Conservation (phyloP, 2,113 vertebrate species). For the Percopsis transmontana region DNA sequence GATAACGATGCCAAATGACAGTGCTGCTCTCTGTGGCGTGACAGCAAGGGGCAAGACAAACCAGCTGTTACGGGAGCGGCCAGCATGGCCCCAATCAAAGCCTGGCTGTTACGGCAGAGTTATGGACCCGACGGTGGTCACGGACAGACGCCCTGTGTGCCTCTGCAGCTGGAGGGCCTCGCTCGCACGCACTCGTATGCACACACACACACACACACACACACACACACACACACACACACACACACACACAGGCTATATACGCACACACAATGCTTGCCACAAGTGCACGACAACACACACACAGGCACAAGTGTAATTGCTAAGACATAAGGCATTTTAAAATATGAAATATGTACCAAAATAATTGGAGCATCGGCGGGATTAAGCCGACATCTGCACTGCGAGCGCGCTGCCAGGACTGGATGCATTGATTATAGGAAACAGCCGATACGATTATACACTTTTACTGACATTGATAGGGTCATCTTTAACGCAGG, state of each 20-base stretch:
- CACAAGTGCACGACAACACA: neutral
- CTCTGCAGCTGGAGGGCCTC: conserved; percentile 9
- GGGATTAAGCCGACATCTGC: neutral
- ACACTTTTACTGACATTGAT: neutral
- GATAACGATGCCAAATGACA: conserved; percentile 62
- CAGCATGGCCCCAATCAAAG: conserved; percentile 45
- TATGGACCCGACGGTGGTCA: conserved; percentile 35
- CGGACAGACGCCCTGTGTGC: conserved; percentile 39
- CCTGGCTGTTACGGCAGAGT: conserved; percentile 37
- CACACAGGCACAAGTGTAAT: neutral
- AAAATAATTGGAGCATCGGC: neutral
- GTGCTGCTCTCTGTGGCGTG: conserved; percentile 55
- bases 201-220: conserved; percentile 1
- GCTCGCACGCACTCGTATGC: conserved; percentile 4
- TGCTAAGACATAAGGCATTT: neutral
- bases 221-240: neutral
- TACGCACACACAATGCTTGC: neutral
- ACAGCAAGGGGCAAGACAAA: conserved; percentile 65
- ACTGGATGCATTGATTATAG: neutral
- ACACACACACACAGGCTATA: neutral
- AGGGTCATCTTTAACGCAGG: no score
- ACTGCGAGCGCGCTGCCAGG: neutral
- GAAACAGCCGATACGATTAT: neutral
- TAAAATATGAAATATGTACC: neutral
- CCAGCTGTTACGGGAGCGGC: conserved; percentile 67